Evolutionary conservation across 2,797 vertebrate genomes (phyloP).

Genomic region (Coregonus ussuriensis): DNA sequence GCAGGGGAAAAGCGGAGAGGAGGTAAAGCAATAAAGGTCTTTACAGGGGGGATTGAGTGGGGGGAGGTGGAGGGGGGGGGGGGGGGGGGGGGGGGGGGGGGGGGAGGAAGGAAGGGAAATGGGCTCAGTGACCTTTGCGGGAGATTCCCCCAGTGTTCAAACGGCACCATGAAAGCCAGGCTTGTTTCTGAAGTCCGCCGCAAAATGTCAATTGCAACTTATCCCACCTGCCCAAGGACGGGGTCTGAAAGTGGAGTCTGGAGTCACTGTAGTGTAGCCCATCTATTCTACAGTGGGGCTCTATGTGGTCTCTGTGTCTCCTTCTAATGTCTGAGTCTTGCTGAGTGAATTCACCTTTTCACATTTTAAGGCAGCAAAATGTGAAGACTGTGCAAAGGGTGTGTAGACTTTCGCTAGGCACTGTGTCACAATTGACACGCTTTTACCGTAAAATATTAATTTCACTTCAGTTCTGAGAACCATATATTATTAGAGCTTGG

Average conservation of each 20-base stretch:
- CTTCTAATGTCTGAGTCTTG: conserved; percentile 30
- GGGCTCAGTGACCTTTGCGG: conserved; percentile 84
- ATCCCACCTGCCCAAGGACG: conserved; percentile 78
- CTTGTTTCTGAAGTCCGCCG: conserved; percentile 82
- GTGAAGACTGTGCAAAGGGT: too few species aligned
- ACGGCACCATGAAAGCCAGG: conserved; percentile 83
- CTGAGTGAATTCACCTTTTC: not conserved
- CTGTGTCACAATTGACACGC: too few species aligned
- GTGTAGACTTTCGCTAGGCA: too few species aligned
- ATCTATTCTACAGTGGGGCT: conserved; percentile 61
- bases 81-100: not conserved
- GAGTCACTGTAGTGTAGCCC: conserved; percentile 61
- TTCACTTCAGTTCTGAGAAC: too few species aligned
- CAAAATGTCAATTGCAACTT: conserved; percentile 87
- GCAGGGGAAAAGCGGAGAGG: conserved; percentile 61
- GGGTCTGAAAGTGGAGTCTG: conserved; percentile 79
- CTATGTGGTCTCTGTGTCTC: conserved; percentile 62
- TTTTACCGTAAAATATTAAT: too few species aligned
- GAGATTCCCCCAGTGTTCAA: conserved; percentile 83
- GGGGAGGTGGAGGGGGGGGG: conserved; percentile 32
- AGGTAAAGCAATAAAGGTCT: conserved; percentile 66
- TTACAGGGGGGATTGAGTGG: conserved; percentile 65
- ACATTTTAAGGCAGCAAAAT: not conserved
- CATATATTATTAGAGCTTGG: too few species aligned
- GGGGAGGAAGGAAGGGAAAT: conserved; percentile 76